phyloP scores from a whole-genome alignment of 2,888 invertebrate genomes.

The Anagyrus pseudococci region DNA sequence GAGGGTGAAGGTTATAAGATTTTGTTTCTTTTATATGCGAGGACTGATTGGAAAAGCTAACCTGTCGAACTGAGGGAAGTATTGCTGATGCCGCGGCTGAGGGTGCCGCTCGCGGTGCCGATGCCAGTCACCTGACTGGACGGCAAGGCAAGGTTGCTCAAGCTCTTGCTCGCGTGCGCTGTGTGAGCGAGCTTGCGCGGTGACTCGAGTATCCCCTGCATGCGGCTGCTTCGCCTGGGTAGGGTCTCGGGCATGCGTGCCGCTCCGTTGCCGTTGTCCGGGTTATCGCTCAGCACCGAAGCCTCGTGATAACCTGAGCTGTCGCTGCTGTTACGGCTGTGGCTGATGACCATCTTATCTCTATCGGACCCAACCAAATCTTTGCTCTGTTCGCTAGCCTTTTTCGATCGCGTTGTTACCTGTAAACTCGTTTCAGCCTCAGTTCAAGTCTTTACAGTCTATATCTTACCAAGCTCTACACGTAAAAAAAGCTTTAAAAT shows the following conservation, averaged over 20 bases:
- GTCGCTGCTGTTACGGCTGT: constrained; percentile 76
- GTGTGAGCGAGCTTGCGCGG: constrained; percentile 55
- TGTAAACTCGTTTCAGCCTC: neutral
- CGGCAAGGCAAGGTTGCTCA: constrained; percentile 52
- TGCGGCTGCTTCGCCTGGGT: constrained; percentile 56
- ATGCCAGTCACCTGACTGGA: constrained; percentile 19
- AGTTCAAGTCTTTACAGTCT: neutral
- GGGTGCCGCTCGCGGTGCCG: constrained; percentile 44
- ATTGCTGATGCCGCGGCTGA: constrained; percentile 54
- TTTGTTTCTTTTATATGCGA: too few species aligned
- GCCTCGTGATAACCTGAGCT: constrained; percentile 78
- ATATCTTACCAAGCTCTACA: neutral
- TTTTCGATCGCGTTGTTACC: neutral
- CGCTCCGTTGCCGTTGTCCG: constrained; percentile 53
- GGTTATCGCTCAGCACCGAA: constrained; percentile 70
- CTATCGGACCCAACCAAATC: too few species aligned
- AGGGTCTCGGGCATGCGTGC: constrained; percentile 41
- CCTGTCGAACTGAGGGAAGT: constrained; percentile 58
- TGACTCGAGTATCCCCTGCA: constrained; percentile 50
- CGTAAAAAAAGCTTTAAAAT: constrained; percentile 8
- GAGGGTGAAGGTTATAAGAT: neutral
- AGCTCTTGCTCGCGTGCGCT: constrained; percentile 57
- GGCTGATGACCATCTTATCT: constrained; percentile 66
- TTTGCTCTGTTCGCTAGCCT: too few species aligned
- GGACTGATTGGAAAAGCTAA: too few species aligned